Percentiles rank a stretch among this genome's conserved stretches.
Evolutionary conservation across 2,888 invertebrate species (phyloP).

Genomic region (Tetanocera ferruginea): DNA sequence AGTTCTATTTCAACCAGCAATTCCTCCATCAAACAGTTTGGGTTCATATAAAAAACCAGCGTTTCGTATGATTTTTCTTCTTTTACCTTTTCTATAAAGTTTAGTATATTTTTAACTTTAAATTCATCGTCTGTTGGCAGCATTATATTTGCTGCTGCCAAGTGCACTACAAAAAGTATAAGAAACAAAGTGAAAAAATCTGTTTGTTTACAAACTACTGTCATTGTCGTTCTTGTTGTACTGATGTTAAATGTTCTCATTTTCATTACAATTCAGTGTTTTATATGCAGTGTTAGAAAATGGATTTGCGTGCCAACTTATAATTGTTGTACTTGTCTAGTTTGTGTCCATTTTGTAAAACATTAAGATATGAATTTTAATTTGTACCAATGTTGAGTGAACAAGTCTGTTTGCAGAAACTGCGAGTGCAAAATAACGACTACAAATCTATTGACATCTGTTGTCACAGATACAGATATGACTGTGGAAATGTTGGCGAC

Average conservation of each 20-base stretch:
- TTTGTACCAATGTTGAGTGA: too few species aligned
- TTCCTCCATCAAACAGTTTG: background rate
- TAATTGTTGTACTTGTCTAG: background rate
- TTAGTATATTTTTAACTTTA: background rate
- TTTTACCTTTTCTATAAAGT: background rate
- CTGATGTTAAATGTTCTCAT: background rate
- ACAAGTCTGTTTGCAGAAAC: too few species aligned
- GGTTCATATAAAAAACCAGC: background rate
- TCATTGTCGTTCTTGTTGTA: background rate
- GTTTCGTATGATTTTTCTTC: constrained; percentile 8
- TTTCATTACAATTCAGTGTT: background rate
- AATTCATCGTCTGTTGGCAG: background rate
- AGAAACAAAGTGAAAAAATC: background rate
- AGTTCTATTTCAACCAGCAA: background rate
- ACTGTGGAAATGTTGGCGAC: too few species aligned
- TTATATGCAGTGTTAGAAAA: background rate
- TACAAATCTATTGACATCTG: too few species aligned
- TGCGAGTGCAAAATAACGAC: too few species aligned
- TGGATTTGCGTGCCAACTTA: background rate
- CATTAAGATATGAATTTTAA: too few species aligned
- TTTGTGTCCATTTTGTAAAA: background rate
- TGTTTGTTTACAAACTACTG: background rate
- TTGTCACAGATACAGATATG: too few species aligned
- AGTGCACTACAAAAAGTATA: background rate
- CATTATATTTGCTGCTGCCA: background rate